Evolutionary conservation across 2,797 vertebrate genomes (phyloP).

Genomic region (Mormyrops attenuatus): DNA sequence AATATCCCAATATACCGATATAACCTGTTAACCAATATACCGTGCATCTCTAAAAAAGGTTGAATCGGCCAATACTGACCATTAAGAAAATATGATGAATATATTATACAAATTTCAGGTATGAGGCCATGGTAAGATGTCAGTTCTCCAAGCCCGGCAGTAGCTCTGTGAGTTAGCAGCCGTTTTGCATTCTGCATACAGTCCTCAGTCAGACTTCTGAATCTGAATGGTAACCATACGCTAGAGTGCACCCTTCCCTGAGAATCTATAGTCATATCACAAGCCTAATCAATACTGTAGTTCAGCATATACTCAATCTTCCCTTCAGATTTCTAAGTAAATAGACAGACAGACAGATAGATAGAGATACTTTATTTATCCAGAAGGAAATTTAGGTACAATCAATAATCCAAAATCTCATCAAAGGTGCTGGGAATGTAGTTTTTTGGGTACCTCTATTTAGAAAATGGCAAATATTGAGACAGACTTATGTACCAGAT

Average conservation of each 20-base stretch:
- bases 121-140: background rate
- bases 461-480: background rate
- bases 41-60: background rate
- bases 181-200: background rate
- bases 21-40: background rate
- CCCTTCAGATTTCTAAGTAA: background rate
- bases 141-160: background rate
- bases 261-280: background rate
- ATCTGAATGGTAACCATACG: background rate
- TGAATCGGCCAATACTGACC: background rate
- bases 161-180: conserved; percentile 21
- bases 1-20: background rate
- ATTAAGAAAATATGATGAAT: background rate
- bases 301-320: background rate
- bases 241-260: background rate
- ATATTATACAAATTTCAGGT: background rate
- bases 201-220: background rate
- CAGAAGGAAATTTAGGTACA: too few species aligned
- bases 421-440: background rate
- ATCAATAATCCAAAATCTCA: background rate
- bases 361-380: too few species aligned
- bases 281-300: background rate
- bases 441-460: background rate
- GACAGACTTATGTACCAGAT: conserved; percentile 3
- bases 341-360: too few species aligned